Percentiles rank a stretch among this genome's conserved stretches.
phyloP scores from a whole-genome alignment of 2,113 vertebrate species.

The Zosterops lateralis region DNA sequence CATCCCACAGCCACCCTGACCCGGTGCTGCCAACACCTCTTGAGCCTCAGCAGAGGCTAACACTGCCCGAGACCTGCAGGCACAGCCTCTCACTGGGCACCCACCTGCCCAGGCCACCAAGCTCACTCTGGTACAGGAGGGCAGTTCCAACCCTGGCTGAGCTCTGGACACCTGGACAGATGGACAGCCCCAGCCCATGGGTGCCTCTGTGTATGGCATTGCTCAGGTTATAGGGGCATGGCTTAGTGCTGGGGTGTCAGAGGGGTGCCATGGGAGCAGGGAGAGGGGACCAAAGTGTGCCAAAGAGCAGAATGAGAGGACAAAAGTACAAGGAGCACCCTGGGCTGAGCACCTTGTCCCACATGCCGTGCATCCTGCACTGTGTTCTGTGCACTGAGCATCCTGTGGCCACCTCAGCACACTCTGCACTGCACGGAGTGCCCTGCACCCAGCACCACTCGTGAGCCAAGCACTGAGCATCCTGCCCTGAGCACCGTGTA shows the following conservation, averaged over 20 bases:
- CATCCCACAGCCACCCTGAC: rapidly evolving
- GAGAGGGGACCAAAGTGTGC: rapidly evolving
- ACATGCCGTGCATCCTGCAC: background rate
- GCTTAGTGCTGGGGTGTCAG: background rate
- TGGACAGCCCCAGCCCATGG: rapidly evolving
- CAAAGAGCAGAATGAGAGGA: rapidly evolving
- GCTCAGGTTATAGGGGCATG: rapidly evolving
- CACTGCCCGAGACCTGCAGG: rapidly evolving
- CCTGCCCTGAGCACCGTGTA: too few relatives aligned
- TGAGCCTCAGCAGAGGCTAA: rapidly evolving
- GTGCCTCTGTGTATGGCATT: rapidly evolving
- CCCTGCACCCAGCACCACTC: background rate
- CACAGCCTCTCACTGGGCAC: background rate
- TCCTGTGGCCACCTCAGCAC: background rate
- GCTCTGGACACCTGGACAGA: background rate
- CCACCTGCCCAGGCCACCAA: background rate
- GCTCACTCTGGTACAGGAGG: rapidly evolving
- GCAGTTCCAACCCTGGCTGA: background rate
- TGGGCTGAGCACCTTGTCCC: background rate
- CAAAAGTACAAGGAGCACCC: background rate
- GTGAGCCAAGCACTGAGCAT: background rate
- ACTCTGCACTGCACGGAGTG: background rate
- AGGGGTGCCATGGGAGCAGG: rapidly evolving
- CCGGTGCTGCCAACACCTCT: background rate
- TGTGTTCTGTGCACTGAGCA: background rate